Evolutionary conservation across 2,888 invertebrate genomes (phyloP), one percentile per base, ranked within the genome.

Genomic region (Mechanitis messenoides): DNA sequence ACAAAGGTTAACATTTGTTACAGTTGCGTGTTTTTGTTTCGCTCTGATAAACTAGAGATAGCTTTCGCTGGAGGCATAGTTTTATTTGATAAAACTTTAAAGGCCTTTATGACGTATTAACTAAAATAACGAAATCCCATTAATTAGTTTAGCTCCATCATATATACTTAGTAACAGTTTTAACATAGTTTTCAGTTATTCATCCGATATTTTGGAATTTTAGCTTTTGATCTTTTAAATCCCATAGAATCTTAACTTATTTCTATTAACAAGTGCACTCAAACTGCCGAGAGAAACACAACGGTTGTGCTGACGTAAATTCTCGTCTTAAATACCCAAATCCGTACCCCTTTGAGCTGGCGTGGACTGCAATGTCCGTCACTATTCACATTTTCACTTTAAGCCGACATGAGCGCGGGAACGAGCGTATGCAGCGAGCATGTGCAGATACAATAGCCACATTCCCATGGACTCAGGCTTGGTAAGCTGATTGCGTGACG

Each of bases 401-500:
- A 78, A 77, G 77, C 79, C 74, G 74, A 69, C 69, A 55, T 63
- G 20, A 68, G 70, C 75, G 74, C 75, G 76, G 72, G 72, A 72
- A 71, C 74, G 74, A 85, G 79, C 87, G 88, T 87, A 87, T 87
- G 87, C 84, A 80, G 74, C 75, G 68, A 73, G 70, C 76, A 91
- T 90, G 90, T 91, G 91, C 85, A 82, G 76, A 68, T 80, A 91
- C 90, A 91, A 90, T 89, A 76, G 87, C 84, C 84, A 78, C 86
- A 89, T 90, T 91, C 90, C 84, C 90, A 91, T 89, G 89, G 85
- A 85, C 84, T 83, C 81, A 81, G 83, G 79, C 83, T 75, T 83
- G 80, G 84, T 91, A 90, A 91, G 90, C 90, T 89, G 90, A 90
- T 90, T 90, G 87, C 85, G 85, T 89, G 86, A 85, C 90, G 88